A percentile compares a stretch with the other conserved stretches of the same genome.
Conservation (phyloP, 2,113 vertebrate species). For the Chlamydotis undulata region DNA sequence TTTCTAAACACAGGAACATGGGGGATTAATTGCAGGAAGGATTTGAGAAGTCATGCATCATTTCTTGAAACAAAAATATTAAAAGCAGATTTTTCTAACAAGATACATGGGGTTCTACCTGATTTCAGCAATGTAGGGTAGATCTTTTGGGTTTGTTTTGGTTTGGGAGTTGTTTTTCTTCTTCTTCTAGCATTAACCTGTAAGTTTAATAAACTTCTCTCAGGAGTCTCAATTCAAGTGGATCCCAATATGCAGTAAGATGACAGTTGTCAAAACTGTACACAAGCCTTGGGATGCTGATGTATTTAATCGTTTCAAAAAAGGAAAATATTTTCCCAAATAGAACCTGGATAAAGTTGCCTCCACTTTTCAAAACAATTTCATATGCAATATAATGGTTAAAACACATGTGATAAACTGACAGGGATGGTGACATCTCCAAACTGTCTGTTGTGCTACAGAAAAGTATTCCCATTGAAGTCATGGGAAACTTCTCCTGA, state of each 20-base stretch:
- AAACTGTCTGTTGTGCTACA: not conserved
- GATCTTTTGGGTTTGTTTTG: constrained; percentile 25
- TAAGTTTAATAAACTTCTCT: constrained; percentile 33
- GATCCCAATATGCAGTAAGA: constrained; percentile 9
- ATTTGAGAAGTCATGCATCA: constrained; percentile 95
- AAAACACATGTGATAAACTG: constrained; percentile 26
- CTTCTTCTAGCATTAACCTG: not conserved
- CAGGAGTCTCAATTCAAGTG: constrained; percentile 23
- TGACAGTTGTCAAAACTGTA: not conserved
- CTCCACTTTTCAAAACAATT: not conserved
- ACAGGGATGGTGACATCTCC: not conserved
- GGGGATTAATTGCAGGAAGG: constrained; percentile 98
- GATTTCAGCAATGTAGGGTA: constrained; percentile 14
- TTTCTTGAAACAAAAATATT: constrained; percentile 90
- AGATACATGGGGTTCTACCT: constrained; percentile 71
- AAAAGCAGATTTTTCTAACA: constrained; percentile 87
- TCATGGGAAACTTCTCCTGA: not conserved
- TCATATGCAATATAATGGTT: not conserved
- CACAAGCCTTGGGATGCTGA: not conserved
- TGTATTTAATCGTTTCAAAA: not conserved
- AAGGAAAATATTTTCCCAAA: not conserved
- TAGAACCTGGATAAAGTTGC: not conserved
- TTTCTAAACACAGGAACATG: constrained; percentile 95
- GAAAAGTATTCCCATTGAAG: not conserved
- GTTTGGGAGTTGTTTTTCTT: constrained; percentile 23